Conservation (phyloP, 2,797 vertebrate species). For the Loriculus beryllinus region DNA sequence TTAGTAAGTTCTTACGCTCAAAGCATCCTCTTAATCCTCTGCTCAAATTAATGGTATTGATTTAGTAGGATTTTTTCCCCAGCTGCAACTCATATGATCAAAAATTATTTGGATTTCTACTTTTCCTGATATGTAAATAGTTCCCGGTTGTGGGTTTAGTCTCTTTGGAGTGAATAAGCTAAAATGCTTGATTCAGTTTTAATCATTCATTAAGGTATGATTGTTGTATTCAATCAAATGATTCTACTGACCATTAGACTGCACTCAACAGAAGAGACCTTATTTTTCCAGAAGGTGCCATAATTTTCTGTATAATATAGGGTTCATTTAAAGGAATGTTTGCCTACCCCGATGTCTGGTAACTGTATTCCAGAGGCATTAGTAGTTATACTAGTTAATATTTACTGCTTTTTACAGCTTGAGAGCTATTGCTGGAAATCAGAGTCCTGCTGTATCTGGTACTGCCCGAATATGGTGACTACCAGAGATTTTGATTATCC, state of each 20-base stretch:
- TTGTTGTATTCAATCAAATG: background rate
- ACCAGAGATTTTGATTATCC: background rate
- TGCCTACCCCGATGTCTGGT: background rate
- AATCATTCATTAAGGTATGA: background rate
- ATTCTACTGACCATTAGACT: background rate
- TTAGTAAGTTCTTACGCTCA: background rate
- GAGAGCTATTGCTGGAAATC: background rate
- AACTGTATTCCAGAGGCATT: slow-evolving; percentile 21
- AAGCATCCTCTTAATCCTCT: background rate
- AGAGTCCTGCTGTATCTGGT: background rate
- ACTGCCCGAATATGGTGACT: background rate
- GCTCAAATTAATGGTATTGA: background rate
- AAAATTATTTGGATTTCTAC: background rate
- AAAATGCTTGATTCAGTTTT: background rate
- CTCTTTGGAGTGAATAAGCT: background rate
- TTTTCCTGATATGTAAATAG: background rate
- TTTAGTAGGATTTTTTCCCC: background rate
- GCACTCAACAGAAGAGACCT: background rate
- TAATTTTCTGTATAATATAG: background rate
- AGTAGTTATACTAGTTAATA: background rate
- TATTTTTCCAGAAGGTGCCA: slow-evolving; percentile 33
- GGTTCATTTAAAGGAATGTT: background rate
- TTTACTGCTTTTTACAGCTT: background rate
- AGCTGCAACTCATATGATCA: background rate
- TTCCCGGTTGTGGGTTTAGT: background rate